Base-by-base conservation (phyloP, 2,888 invertebrate species). In the Netelia fuscicornis region DNA sequence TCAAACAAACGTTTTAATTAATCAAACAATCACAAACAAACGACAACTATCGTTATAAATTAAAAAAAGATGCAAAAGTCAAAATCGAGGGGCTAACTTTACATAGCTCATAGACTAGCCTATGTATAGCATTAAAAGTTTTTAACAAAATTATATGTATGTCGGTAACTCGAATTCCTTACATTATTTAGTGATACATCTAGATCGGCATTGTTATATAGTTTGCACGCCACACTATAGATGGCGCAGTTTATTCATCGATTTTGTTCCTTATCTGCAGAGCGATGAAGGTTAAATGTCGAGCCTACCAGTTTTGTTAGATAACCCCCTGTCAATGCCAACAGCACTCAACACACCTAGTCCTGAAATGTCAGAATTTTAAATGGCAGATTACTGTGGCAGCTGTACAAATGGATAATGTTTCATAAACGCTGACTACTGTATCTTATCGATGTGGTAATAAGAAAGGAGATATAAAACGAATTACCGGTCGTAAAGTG, bases 331-430 rank as follows among this genome's bases (percentile, higher is more conserved):
- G 62, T 82, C 79, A 71, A 71, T 82, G 65, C 56, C 67, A 79
- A 23, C 52, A 64, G 9, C 52, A 60, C 70, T 65, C 65, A 62
- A 67, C 79, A 82, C 79, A 68, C 65, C 65, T 76, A 76, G 71
- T 67, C 20, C 60, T 30, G 82, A 79, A 85, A 76, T 85, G 81
- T 85, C 82, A 82, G 67, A 85, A 79, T 78, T 65, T 79, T 72
- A 56, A 82, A 79, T 65, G 67, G 52, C 81, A 20, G 23, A 79
- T 23, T n/a, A n/a, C 30, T n/a, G 48, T 72, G 76, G 79, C 85
- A 85, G 79, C 85, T 85, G 76, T 20, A 76, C 54, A 23, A 20
- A 70, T 37, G 54, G 58, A 76, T 58, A n/a, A 65, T 76, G 23
- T 54, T 76, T 67, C 6, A 8, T 56, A 67, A 85, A 48, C n/a